Percentiles rank a stretch among this genome's conserved stretches.
Conservation (phyloP, 1,140 invertebrate species). For the Platorchestia sp. region DNA sequence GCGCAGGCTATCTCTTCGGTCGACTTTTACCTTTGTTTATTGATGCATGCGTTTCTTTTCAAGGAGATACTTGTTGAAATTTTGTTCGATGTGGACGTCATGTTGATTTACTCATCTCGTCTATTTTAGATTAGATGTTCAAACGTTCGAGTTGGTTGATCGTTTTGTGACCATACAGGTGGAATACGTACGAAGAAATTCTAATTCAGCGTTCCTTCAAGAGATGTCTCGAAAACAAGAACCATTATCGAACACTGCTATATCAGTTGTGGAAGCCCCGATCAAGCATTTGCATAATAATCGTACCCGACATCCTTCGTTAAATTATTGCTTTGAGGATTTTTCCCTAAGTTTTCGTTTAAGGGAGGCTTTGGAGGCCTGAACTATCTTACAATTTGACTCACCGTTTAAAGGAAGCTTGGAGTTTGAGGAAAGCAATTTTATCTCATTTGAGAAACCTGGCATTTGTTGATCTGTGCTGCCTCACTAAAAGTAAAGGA, state of each 20-base stretch:
- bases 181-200: neutral
- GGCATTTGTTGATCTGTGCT: too few species aligned
- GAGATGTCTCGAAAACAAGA: neutral
- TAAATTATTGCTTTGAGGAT: neutral
- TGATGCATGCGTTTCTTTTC: neutral
- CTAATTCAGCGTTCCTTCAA: neutral
- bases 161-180: neutral
- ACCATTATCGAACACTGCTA: neutral
- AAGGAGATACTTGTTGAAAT: neutral
- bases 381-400: neutral
- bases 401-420: too few species aligned
- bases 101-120: neutral
- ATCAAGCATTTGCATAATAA: neutral
- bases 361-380: neutral
- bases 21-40: neutral
- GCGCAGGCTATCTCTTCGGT: neutral
- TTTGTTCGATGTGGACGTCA: neutral
- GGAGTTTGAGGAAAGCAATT: too few species aligned
- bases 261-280: neutral
- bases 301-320: neutral
- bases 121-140: neutral
- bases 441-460: too few species aligned
- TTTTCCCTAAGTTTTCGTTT: neutral
- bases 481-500: too few species aligned
- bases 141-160: neutral